Percentiles rank a stretch among this genome's conserved stretches.
These are phyloP conservation scores for Ceratotherium simum DNA, from an alignment of 2,113 vertebrate species.

Conservation along the genomic window DNA sequence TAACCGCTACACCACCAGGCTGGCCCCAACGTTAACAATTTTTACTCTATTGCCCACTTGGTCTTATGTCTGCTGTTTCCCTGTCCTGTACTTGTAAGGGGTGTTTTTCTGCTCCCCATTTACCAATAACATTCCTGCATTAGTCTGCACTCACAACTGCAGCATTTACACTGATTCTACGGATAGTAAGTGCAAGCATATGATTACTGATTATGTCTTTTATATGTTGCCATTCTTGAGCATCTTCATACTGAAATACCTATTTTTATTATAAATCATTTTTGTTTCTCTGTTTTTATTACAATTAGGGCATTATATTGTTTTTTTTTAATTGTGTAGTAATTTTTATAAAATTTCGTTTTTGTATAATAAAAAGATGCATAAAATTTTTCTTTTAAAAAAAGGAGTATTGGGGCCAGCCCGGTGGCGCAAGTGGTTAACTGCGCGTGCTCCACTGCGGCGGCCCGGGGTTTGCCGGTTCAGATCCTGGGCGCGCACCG, in stretches of 20 bases:
- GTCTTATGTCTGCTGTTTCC: not conserved
- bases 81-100: not conserved
- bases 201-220: not conserved
- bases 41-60: not conserved
- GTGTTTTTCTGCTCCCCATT: not conserved
- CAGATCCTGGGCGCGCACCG: no score
- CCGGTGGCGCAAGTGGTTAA: no score
- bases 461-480: no score
- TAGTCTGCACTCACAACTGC: not conserved
- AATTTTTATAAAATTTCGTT: not conserved
- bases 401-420: not conserved
- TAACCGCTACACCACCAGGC: no score
- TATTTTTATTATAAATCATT: conserved; percentile 32
- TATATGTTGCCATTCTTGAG: not conserved
- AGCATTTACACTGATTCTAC: not conserved
- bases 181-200: not conserved
- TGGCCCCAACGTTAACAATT: not conserved
- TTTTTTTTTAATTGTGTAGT: not conserved
- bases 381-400: not conserved
- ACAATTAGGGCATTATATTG: not conserved
- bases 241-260: not conserved
- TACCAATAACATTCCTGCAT: not conserved
- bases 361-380: not conserved
- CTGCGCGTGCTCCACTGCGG: no score
- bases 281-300: not conserved